Base-by-base conservation (phyloP, 2,113 vertebrate species). In the Daphoenositta chrysoptera region DNA sequence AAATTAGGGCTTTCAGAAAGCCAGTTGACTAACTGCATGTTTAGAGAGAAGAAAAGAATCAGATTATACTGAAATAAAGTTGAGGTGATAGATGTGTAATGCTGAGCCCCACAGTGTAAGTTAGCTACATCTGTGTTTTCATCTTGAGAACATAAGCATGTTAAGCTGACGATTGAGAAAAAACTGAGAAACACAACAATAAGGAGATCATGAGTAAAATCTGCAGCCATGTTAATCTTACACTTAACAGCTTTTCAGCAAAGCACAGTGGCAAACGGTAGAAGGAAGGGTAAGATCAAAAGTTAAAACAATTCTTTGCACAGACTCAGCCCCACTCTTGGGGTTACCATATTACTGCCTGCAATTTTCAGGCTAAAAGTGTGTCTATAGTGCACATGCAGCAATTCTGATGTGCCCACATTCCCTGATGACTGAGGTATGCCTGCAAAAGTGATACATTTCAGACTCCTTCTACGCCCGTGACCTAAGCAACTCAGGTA, bases 401-500 rank as follows among this genome's bases (percentile, higher is more conserved):
- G 35, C 1, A 9, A 37, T 53, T 37, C 11, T 47, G 61, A 13
- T 11, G 42, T 6, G 13, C 19, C 15, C 47, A 35, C 33, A 48
- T 22, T 50, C 15, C 18, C 47, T 24, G 28, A n/a, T 63, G 79
- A 24, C n/a, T 2, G 2, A 53, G 20, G 22, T 17, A 13, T 11
- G 23, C 12, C 33, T 3, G 0, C 33, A 15, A 54, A 66, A 54
- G 39, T 23, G 33, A 24, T 7, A 2, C 24, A 37, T 39, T 60
- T 57, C 60, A 30, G 35, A 47, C 31, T 66, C 39, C 31, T 44
- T 20, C 4, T 39, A 14, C 5, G 23, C 20, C 69, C 0, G 0
- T 44, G 42, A 51, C 27, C 40, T 8, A 4, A 54, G 15, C 10
- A 39, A 17, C 27, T 60, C 50, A 35, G 0, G 0, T 31, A 31